Conservation (phyloP, 2,888 invertebrate genomes). For the Dusona sp. region DNA sequence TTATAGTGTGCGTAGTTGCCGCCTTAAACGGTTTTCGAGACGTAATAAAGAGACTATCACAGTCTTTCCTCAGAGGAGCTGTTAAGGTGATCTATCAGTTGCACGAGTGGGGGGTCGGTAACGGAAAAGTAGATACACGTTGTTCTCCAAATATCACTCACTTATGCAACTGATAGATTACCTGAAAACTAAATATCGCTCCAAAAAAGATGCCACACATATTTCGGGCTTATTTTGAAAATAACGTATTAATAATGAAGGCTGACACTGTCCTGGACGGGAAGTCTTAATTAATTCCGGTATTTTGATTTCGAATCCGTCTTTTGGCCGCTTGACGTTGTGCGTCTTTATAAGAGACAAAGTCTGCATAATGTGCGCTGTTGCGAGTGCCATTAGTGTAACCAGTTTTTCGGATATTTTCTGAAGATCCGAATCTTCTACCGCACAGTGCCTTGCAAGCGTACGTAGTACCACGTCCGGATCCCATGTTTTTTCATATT, state of each 20-base stretch:
- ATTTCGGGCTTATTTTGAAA: constrained; percentile 26
- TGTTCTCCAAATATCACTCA: too few species aligned
- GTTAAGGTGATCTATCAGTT: too few species aligned
- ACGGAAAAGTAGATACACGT: too few species aligned
- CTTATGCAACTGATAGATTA: too few species aligned
- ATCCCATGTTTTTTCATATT: constrained; percentile 55
- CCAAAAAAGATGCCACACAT: constrained; percentile 16
- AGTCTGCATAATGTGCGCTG: constrained; percentile 17
- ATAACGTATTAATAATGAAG: constrained; percentile 22
- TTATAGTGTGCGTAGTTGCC: constrained; percentile 40
- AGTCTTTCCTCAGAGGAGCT: constrained; percentile 23
- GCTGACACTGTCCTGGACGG: constrained; percentile 46
- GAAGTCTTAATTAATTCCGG: constrained; percentile 51
- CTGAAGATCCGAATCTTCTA: constrained; percentile 30
- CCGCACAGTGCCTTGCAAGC: not conserved
- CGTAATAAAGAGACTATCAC: constrained; percentile 42
- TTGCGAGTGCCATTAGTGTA: constrained; percentile 40
- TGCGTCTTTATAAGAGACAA: constrained; percentile 38
- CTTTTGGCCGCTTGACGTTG: not conserved
- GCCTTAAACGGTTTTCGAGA: constrained; percentile 45
- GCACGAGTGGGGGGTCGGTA: too few species aligned
- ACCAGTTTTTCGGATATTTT: constrained; percentile 42
- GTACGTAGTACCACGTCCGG: constrained; percentile 15
- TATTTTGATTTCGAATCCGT: constrained; percentile 50
- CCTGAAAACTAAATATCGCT: constrained; percentile 45